These are phyloP conservation scores for Tetrax tetrax DNA, from an alignment of 2,113 vertebrate species.

Conservation along the genomic window DNA sequence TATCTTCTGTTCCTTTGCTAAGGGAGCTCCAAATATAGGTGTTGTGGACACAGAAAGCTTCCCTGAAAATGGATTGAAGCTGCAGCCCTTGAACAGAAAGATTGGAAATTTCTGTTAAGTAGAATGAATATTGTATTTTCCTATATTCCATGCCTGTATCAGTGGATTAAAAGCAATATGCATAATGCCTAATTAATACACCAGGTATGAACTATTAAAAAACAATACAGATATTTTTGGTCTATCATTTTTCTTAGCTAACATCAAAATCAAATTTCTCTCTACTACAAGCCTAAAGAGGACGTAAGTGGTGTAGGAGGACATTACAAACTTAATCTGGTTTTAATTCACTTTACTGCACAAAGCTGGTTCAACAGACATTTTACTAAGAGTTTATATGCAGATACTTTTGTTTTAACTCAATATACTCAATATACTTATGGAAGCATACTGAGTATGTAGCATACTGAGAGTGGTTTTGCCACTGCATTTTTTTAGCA, in stretches of 20 bases:
- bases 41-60: neutral
- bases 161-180: neutral
- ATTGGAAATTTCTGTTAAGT: neutral
- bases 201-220: neutral
- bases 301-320: neutral
- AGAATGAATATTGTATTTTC: neutral
- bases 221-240: neutral
- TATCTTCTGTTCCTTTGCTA: neutral
- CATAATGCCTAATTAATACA: neutral
- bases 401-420: neutral
- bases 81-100: neutral
- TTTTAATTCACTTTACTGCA: neutral
- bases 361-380: neutral
- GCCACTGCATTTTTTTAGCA: neutral
- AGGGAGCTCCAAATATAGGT: neutral
- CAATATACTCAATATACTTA: neutral
- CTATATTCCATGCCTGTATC: neutral
- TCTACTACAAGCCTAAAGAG: neutral
- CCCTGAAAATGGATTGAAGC: neutral
- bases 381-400: neutral
- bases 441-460: no score
- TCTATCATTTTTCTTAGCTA: neutral
- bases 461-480: neutral
- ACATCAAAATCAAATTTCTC: neutral
- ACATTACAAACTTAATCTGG: neutral